A percentile compares a stretch with the other conserved stretches of the same genome.
These are phyloP conservation scores for Arizona elegans DNA, from an alignment of 2,113 vertebrate genomes.

Conservation along the genomic window DNA sequence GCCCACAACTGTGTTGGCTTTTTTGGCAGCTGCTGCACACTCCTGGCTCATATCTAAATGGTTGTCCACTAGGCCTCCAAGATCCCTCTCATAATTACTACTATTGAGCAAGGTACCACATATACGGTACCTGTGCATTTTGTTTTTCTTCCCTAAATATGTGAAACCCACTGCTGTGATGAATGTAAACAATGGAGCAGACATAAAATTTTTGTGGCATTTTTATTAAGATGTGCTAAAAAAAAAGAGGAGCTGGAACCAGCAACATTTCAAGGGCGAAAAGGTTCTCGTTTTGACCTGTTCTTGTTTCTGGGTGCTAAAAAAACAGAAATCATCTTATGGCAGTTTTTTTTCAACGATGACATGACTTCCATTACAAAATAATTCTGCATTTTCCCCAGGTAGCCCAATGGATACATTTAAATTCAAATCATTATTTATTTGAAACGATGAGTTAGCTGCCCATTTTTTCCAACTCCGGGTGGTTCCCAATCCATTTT, in stretches of 20 bases:
- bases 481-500: neutral
- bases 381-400: neutral
- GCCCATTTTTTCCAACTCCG: neutral
- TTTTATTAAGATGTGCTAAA: neutral
- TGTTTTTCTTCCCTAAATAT: no score
- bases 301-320: neutral
- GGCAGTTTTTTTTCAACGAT: neutral
- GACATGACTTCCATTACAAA: neutral
- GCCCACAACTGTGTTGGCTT: no score
- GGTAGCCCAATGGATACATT: neutral
- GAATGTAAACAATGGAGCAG: neutral
- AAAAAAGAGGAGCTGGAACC: neutral
- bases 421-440: neutral
- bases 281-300: neutral
- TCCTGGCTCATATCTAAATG: no score
- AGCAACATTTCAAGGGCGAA: neutral
- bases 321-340: neutral
- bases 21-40: no score
- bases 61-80: no score
- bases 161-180: neutral
- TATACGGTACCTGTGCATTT: no score
- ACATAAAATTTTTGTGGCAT: neutral
- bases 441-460: neutral
- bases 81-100: no score
- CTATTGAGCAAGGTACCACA: no score